Evolutionary conservation across 64 coral and sea anemone species (phyloP).

Genomic region (Porites australiensis): DNA sequence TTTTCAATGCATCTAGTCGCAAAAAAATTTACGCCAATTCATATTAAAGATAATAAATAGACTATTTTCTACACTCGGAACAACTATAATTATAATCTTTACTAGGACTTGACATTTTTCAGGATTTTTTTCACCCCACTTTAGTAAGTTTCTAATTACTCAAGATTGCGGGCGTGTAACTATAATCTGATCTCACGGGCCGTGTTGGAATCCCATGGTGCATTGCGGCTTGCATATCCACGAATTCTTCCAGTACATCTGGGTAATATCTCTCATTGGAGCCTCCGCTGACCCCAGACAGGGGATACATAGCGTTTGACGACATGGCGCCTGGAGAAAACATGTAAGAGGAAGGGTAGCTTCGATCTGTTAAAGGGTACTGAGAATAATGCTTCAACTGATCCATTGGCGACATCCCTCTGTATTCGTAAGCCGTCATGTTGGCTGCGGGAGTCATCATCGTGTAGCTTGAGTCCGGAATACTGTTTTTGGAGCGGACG

Average conservation of each 20-base stretch:
- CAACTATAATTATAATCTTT: background rate
- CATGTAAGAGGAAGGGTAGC: conserved; percentile 91
- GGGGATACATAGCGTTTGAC: conserved; percentile 81
- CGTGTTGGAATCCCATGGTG: conserved; percentile 83
- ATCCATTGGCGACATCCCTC: conserved; percentile 88
- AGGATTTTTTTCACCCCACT: background rate
- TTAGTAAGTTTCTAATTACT: conserved; percentile 61
- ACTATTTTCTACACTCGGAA: background rate
- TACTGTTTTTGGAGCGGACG: conserved; percentile 70
- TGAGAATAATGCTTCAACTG: conserved; percentile 93
- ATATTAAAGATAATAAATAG: background rate
- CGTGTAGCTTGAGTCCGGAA: conserved; percentile 66
- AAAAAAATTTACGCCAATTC: background rate
- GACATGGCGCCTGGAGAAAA: conserved; percentile 77
- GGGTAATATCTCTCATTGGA: conserved; percentile 89
- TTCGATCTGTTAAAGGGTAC: conserved; percentile 82
- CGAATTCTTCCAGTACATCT: conserved; percentile 91
- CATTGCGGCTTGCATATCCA: conserved; percentile 94
- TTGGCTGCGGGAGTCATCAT: conserved; percentile 38
- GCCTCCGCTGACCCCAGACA: conserved; percentile 69
- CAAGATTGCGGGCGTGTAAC: conserved; percentile 80
- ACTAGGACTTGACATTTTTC: background rate
- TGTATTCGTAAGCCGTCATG: conserved; percentile 76
- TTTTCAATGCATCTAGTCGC: background rate
- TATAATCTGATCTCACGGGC: conserved; percentile 72